Conservation (phyloP, 2,888 invertebrate genomes). For the Scrobipalpa costella region DNA sequence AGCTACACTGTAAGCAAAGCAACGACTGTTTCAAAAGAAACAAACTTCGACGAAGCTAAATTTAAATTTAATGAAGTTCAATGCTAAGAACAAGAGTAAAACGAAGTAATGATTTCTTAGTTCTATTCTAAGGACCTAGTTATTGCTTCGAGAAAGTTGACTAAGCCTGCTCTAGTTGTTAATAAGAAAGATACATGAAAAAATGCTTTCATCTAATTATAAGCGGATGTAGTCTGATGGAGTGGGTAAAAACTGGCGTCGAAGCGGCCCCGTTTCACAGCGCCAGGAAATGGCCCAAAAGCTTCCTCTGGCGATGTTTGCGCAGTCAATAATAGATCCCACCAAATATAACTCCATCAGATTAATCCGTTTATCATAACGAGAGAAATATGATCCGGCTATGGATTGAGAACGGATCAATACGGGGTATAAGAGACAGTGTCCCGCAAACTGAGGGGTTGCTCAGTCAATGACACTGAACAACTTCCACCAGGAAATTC, state of each 20-base stretch:
- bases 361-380: conserved; percentile 57
- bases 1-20: conserved; percentile 18
- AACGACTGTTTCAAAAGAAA: conserved; percentile 23
- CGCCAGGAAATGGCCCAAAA: conserved; percentile 74
- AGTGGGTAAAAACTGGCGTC: conserved; percentile 63
- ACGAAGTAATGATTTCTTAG: not conserved
- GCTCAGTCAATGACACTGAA: no score
- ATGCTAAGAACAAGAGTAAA: conserved; percentile 23
- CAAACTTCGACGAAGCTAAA: conserved; percentile 19
- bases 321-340: conserved; percentile 75
- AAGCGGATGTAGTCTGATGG: conserved; percentile 58
- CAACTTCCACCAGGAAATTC: no score
- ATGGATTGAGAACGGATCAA: conserved; percentile 21
- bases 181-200: conserved; percentile 47
- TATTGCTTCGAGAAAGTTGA: not conserved
- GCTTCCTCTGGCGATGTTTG: conserved; percentile 72
- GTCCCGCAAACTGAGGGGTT: no score
- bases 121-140: not conserved
- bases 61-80: conserved; percentile 30
- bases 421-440: no score
- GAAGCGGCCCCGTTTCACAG: conserved; percentile 71
- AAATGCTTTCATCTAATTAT: conserved; percentile 53
- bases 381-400: conserved; percentile 48
- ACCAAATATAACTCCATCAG: conserved; percentile 48
- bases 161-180: conserved; percentile 27